A percentile compares a stretch with the other conserved stretches of the same genome.
Conservation (phyloP, 2,797 vertebrate species). For the Sebastolobus altivelis region DNA sequence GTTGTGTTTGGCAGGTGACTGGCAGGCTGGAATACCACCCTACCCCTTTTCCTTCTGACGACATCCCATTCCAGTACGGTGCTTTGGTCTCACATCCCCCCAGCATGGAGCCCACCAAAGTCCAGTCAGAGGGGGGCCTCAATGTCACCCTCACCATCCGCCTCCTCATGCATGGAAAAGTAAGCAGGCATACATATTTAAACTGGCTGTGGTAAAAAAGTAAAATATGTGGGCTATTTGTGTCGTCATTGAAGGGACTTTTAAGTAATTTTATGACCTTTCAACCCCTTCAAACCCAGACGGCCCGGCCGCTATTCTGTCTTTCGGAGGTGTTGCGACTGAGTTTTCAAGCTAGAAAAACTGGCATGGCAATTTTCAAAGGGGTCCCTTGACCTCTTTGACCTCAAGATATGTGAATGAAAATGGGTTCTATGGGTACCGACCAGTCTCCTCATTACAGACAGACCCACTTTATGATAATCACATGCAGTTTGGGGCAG, state of each 20-base stretch:
- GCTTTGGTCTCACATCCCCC: slow-evolving; percentile 66
- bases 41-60: slow-evolving; percentile 70
- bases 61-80: slow-evolving; percentile 69
- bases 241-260: not conserved
- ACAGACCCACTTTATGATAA: no score
- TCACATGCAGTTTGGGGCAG: no score
- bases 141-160: slow-evolving; percentile 98
- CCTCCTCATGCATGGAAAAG: slow-evolving; percentile 92
- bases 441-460: no score
- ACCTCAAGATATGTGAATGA: no score
- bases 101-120: slow-evolving; percentile 94
- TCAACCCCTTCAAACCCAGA: no score
- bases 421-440: no score
- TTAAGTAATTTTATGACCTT: no score
- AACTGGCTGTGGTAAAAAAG: not conserved
- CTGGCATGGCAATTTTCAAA: no score
- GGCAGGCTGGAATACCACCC: slow-evolving; percentile 80
- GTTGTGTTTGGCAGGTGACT: slow-evolving; percentile 76
- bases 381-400: no score
- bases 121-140: slow-evolving; percentile 94
- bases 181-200: slow-evolving; percentile 60
- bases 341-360: no score
- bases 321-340: no score
- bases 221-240: not conserved
- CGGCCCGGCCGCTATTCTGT: no score